Base-by-base conservation (phyloP, 2,797 vertebrate genomes). In the Myotis vivesi region DNA sequence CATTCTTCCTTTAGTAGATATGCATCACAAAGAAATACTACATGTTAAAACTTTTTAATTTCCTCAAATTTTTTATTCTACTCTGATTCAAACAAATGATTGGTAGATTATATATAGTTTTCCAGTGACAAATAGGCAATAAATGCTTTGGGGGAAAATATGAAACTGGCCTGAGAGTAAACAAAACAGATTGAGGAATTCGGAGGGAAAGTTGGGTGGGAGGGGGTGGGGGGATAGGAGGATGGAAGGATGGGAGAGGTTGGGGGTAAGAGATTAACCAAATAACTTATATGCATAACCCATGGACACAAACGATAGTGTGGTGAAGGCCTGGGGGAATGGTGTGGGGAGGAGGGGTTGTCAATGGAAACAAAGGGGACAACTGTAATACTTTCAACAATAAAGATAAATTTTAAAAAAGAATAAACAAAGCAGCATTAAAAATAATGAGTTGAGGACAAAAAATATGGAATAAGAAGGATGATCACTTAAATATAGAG, bases 51-150 rank as follows among this genome's bases (percentile, higher is more conserved):
- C 5, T 46, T 94, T 49, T 38, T 16, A 76, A 66, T 86, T 89
- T 92, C 36, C n/a, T 93, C 6, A 53, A 81, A 46, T 53, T 82
- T 95, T 95, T 64, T 91, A 81, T 92, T 91, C 46, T 93, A 73
- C 6, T 89, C 73, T 82, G n/a, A 75, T 57, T 76, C 38, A 89
- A 93, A 76, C 76, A 46, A 81, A 93, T 77, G 15, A 66, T 59
- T 69, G 22, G 22, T 81, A 69, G 23, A 41, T 11, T 13, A 2
- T 20, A 44, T 20, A 6, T 49, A 51, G 30, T 88, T 76, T 91
- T 8, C 33, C 69, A 86, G 17, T 68, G 69, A 82, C 41, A 82
- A 92, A 75, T 2, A 86, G 76, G 46, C 19, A 91, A 4, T 76
- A 83, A 71, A 33, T 83, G 51, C 36, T 92, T 69, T 68, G 28